Evolutionary conservation across 1,140 invertebrate genomes (phyloP), one percentile per base, ranked within the genome.

Genomic region (Caerostris extrusa): DNA sequence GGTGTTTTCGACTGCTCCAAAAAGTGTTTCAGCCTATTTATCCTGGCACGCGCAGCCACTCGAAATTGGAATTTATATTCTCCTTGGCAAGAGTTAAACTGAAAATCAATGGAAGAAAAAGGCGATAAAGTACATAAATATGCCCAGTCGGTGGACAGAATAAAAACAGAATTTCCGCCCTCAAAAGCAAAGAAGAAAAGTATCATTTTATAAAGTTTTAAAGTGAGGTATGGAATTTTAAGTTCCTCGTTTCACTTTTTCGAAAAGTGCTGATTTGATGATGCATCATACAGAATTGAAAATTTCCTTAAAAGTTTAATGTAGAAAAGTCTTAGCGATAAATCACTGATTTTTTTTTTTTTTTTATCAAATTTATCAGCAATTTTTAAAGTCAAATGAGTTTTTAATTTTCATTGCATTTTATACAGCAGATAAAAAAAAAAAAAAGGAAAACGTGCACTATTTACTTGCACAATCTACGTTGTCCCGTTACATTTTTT

Each of bases 51-150:
- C 71, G 34, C 34, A 77, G 53, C 34, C 71, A 77, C 34, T 50
- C 71, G 60, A 60, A 88, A 61, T 64, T 12, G 10, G 86, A 88
- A 88, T 88, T 88, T 88, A 88, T 88, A 57, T 88, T 88, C 56
- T 88, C 17, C 61, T 88, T 88, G n/a, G 34, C 50, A 12, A 34
- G 7, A 64, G 60, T 88, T 61, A 64, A 88, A 88, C 86, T 10
- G 86, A 64, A 57, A 88, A 88, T 88, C 86, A 57, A 88, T 88
- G 61, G 55, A 17, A 55, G 34, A 53, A 17, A 14, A 60, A 64
- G 53, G 56, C 60, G 60, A 88, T 88, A 88, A 88, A 53, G 86
- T 53, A 57, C 60, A 64, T 88, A 88, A 88, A 88, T 88, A 88
- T 85, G 56, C 57, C 83, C 17, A 17, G n/a, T 53, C 14, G 53